Base-by-base conservation (phyloP, 2,888 invertebrate species). In the Keiferia lycopersicella region DNA sequence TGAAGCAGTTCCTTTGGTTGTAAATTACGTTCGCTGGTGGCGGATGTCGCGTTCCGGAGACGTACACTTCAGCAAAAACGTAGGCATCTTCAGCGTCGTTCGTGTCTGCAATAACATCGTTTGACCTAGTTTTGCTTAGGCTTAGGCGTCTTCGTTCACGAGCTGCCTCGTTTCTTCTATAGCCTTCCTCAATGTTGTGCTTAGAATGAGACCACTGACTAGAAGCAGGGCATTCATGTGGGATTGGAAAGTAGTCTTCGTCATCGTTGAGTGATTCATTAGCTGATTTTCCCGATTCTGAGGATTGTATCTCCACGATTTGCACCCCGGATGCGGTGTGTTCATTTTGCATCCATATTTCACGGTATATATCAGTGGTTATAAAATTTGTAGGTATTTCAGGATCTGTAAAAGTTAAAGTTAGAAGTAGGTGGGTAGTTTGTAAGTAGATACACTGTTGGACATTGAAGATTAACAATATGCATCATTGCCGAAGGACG, bases 251-350 rank as follows among this genome's bases (percentile, higher is more conserved):
- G n/a, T 67, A 63, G 45, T 72, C 64, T 26, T 66, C 63, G 61
- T 67, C 61, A 41, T 71, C 69, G 26, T 74, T 71, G 10, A 73
- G 66, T 11, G 77, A 67, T 30, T 73, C 71, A 7, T 26, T 26
- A 26, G 73, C 66, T 8, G 78, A 67, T n/a, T 69, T 69, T 61
- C 74, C 74, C 7, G 75, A 67, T n/a, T 64, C 75, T 30, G 80
- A 77, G 3, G 82, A 77, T 57, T 82, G 78, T 8, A 89, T 68
- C 78, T 89, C 90, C 57, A 81, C 78, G 20, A 89, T 86, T 78
- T 87, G 80, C 4, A 86, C 73, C 22, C 76, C 74, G 12, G 73
- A 69, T 51, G 67, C 45, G 65, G 45, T 64, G 56, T 20, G 50
- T 75, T 76, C 75, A 22, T 80, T 73, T 65, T 74, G 72, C 62